Evolutionary conservation across 2,113 vertebrate species (phyloP).

Genomic region (Camelus bactrianus): DNA sequence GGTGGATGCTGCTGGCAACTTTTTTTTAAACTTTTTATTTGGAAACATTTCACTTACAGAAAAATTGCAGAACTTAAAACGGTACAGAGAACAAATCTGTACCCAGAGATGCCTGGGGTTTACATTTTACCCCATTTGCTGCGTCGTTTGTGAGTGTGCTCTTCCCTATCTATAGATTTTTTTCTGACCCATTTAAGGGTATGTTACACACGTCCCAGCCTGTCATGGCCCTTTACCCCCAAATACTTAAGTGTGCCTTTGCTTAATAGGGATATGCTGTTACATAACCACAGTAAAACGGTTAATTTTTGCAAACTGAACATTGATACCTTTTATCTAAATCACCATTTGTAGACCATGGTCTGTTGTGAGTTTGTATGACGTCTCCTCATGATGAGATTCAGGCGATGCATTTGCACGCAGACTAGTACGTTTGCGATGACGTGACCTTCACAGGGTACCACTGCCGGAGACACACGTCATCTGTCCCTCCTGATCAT

Average conservation of each 20-base stretch:
- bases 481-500: neutral
- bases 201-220: neutral
- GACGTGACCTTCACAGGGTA: neutral
- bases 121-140: neutral
- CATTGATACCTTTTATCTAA: neutral
- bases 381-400: neutral
- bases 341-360: neutral
- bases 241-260: neutral
- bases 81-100: neutral
- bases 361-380: neutral
- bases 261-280: neutral
- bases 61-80: neutral
- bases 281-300: neutral
- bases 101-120: neutral
- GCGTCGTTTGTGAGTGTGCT: neutral
- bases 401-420: neutral
- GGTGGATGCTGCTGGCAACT: neutral
- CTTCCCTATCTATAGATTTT: neutral
- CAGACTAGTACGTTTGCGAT: too few species aligned
- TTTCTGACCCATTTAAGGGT: neutral
- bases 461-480: neutral
- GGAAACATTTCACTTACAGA: slow-evolving; percentile 13
- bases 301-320: neutral
- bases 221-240: neutral
- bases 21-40: neutral